These are phyloP conservation scores for Mactra quadrangularis DNA, from an alignment of 1,140 invertebrate genomes.

Conservation along the genomic window DNA sequence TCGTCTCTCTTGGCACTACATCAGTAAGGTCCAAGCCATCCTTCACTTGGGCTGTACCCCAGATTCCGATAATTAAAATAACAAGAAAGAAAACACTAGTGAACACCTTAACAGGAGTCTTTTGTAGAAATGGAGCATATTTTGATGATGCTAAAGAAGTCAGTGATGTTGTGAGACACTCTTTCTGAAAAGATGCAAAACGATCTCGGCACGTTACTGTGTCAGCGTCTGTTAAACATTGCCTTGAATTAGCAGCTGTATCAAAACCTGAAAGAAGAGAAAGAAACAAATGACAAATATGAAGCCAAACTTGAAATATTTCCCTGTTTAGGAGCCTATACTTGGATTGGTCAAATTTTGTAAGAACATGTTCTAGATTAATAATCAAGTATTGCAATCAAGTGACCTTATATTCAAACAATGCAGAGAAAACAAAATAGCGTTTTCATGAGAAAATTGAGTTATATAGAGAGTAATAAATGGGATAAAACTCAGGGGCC, in stretches of 20 bases:
- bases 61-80: constrained; percentile 87
- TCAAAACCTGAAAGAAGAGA: constrained; percentile 41
- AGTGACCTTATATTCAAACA: no score
- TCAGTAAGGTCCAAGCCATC: constrained; percentile 96
- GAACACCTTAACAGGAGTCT: constrained; percentile 90
- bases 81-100: constrained; percentile 87
- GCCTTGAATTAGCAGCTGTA: constrained; percentile 73
- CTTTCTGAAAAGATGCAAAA: constrained; percentile 70
- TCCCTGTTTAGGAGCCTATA: no score
- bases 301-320: no score
- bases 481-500: no score
- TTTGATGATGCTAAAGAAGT: constrained; percentile 83
- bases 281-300: no score
- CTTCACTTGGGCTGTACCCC: constrained; percentile 87
- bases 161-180: constrained; percentile 80
- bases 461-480: no score
- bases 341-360: no score
- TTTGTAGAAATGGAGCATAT: constrained; percentile 86
- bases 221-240: constrained; percentile 79
- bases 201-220: constrained; percentile 68
- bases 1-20: constrained; percentile 95
- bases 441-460: no score
- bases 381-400: no score
- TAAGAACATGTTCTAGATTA: no score
- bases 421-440: no score